Conservation (phyloP, 2,888 invertebrate species). For the Alloscopus bannaensis region DNA sequence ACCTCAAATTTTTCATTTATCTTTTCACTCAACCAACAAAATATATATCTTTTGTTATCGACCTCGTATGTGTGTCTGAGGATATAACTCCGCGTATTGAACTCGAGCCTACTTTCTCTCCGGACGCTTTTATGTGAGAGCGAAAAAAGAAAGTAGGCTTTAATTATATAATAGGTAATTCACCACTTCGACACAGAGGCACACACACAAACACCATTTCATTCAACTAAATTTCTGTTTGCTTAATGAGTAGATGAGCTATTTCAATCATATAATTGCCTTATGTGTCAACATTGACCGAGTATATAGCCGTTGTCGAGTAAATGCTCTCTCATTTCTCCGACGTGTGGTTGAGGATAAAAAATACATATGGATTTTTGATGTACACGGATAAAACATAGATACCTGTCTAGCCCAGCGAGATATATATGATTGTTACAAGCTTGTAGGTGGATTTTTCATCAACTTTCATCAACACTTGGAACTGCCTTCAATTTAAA, state of each 20-base stretch:
- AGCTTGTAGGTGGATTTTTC: constrained; percentile 10
- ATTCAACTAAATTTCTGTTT: constrained; percentile 54
- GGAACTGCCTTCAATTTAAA: constrained; percentile 52
- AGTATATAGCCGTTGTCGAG: constrained; percentile 22
- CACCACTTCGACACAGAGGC: constrained; percentile 13
- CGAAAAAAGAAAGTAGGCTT: constrained; percentile 36
- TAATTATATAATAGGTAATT: constrained; percentile 58
- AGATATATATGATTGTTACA: not conserved
- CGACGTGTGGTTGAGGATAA: not conserved
- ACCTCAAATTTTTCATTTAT: constrained; percentile 47
- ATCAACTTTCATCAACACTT: constrained; percentile 21
- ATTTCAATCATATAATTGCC: constrained; percentile 60
- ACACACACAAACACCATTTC: constrained; percentile 16
- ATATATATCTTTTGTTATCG: constrained; percentile 1
- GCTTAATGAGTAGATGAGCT: constrained; percentile 64
- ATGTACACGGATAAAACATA: not conserved
- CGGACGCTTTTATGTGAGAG: no score
- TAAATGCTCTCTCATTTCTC: constrained; percentile 37
- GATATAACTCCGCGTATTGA: not conserved
- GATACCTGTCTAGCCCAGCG: not conserved
- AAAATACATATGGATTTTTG: not conserved
- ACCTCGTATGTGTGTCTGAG: not conserved
- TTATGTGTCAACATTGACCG: constrained; percentile 55
- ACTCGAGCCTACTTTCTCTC: not conserved
- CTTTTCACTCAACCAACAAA: constrained; percentile 24